These are phyloP conservation scores for Anagrus nilaparvatae DNA, from an alignment of 1,140 invertebrate species.

Conservation along the genomic window DNA sequence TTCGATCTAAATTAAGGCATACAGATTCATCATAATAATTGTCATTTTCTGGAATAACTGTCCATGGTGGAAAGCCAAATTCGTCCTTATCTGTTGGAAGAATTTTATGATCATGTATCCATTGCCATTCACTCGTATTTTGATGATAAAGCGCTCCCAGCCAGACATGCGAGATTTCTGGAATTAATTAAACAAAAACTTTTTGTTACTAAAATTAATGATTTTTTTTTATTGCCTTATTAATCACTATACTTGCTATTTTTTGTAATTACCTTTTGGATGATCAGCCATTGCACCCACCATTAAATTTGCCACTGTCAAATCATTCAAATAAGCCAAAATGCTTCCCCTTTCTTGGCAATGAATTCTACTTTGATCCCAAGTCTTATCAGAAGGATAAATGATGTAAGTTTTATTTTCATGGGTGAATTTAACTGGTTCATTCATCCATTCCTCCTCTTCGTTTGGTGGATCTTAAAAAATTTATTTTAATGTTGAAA, in stretches of 20 bases:
- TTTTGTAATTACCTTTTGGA: conserved; percentile 19
- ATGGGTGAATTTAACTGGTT: conserved; percentile 21
- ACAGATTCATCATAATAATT: conserved; percentile 8
- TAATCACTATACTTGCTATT: neutral
- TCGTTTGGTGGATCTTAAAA: conserved; percentile 22
- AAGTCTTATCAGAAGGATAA: conserved; percentile 23
- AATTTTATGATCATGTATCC: conserved; percentile 18
- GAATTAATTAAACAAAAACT: conserved; percentile 5
- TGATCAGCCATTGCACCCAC: conserved; percentile 27
- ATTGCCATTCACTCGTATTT: conserved; percentile 20
- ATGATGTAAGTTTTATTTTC: conserved; percentile 20
- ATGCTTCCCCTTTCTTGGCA: conserved; percentile 21
- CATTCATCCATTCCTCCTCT: conserved; percentile 23
- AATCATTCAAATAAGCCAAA: conserved; percentile 19
- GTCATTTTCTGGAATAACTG: conserved; percentile 14
- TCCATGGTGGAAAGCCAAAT: conserved; percentile 21
- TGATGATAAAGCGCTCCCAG: conserved; percentile 17
- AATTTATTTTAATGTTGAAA: neutral
- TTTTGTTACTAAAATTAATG: conserved; percentile 1
- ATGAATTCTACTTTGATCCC: conserved; percentile 20
- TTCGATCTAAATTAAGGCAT: conserved; percentile 27
- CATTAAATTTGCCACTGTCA: conserved; percentile 19
- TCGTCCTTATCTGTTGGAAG: conserved; percentile 16
- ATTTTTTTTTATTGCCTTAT: neutral
- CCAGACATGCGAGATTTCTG: conserved; percentile 23